Base-by-base conservation (phyloP, 1,140 invertebrate species). In the Meloidogyne exigua region DNA sequence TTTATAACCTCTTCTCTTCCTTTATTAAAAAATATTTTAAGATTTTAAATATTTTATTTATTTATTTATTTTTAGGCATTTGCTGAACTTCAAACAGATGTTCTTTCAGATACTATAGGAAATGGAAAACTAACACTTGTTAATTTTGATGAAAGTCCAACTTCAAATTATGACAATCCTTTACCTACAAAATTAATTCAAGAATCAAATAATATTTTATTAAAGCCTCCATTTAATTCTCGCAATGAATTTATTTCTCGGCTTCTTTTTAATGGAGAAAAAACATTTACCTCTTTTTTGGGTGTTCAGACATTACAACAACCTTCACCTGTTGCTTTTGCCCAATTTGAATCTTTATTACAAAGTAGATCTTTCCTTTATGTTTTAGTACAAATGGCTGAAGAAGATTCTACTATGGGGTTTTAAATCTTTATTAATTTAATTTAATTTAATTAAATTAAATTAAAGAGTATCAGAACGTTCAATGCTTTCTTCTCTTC, bases 11-110 rank as follows among this genome's bases (percentile, higher is more conserved):
- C n/a, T n/a, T n/a, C n/a, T n/a, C n/a, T n/a, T n/a, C n/a, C n/a
- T n/a, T n/a, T n/a, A n/a, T n/a, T n/a, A n/a, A n/a, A n/a, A n/a
- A n/a, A n/a, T n/a, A n/a, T n/a, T n/a, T n/a, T n/a, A n/a, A n/a
- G n/a, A n/a, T 25, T 21, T 44, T 21, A 49, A 32, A 15, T 42
- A 49, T 42, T 42, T 26, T 25, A 26, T 2, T 75, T 81, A 32
- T 3, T 32, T 32, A 32, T 32, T 32, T 32, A 32, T 32, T 85
- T 87, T 82, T 2, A 87, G 91, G 96, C 96, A 3, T 99, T 99
- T 91, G 95, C 95, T 21, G 96, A 99, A 89, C 90, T 99, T 18
- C 96, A 99, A 90, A 99, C 96, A 1, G 96, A 98, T 89, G 97
- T 99, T 93, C 97, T 99, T 93, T 95, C 94, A 66, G 96, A 94